These are phyloP conservation scores for Odocoileus hemionus DNA, from an alignment of 2,113 vertebrate genomes.

Conservation along the genomic window DNA sequence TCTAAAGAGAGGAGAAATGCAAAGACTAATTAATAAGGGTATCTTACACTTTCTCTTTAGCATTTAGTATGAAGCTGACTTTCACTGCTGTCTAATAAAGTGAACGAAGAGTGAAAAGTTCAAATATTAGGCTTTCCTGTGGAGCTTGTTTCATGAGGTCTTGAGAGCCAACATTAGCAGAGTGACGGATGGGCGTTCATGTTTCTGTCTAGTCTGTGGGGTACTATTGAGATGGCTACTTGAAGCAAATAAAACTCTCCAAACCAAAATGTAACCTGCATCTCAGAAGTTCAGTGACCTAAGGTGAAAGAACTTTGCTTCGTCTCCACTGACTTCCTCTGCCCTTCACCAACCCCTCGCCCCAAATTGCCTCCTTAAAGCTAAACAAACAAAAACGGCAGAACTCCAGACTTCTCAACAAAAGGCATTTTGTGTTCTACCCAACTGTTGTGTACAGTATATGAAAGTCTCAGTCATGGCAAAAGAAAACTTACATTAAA, in stretches of 20 bases:
- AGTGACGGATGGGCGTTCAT: constrained; percentile 67
- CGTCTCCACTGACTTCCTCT: constrained; percentile 6
- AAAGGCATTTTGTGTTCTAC: constrained; percentile 69
- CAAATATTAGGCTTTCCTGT: constrained; percentile 86
- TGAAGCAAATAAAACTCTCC: constrained; percentile 49
- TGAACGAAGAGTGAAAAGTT: constrained; percentile 84
- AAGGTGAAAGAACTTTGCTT: constrained; percentile 49
- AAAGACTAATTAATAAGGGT: background rate
- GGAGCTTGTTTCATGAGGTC: constrained; percentile 72
- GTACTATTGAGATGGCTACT: constrained; percentile 72
- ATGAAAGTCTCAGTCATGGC: constrained; percentile 64
- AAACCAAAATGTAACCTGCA: constrained; percentile 35
- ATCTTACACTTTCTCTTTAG: constrained; percentile 59
- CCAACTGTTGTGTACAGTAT: constrained; percentile 50
- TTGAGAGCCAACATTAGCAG: constrained; percentile 80
- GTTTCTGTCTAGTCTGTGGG: constrained; percentile 85
- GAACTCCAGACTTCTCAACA: constrained; percentile 60
- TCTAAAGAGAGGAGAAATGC: background rate
- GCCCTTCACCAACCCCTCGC: constrained; percentile 22
- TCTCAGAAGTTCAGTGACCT: constrained; percentile 30
- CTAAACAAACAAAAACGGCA: constrained; percentile 65
- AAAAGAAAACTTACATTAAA: constrained; percentile 70
- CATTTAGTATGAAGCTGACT: constrained; percentile 68
- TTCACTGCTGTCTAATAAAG: constrained; percentile 76
- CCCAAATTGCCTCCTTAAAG: constrained; percentile 55